phyloP scores from a whole-genome alignment of 2,113 vertebrate genomes.

The Puma concolor region DNA sequence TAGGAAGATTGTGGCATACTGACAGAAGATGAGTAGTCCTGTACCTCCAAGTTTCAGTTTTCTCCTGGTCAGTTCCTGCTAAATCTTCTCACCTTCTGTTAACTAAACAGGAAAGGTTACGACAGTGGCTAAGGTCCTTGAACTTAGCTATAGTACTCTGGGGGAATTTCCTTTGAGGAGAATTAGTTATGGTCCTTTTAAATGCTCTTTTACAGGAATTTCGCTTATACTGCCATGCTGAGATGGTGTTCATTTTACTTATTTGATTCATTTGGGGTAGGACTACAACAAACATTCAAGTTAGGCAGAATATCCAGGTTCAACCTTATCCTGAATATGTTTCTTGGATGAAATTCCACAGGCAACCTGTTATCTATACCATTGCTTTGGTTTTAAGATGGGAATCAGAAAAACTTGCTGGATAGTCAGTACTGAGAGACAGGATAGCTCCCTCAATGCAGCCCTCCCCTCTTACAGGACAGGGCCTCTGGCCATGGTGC shows the following conservation, averaged over 20 bases:
- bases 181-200: not conserved
- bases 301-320: not conserved
- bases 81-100: not conserved
- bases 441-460: constrained; percentile 38
- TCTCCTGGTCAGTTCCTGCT: not conserved
- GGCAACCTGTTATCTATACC: not conserved
- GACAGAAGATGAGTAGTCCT: not conserved
- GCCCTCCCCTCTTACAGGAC: not conserved
- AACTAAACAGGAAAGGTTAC: not conserved
- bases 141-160: not conserved
- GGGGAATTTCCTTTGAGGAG: not conserved
- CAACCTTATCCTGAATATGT: not conserved
- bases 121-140: not conserved
- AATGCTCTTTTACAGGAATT: not conserved
- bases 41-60: not conserved
- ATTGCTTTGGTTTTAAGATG: not conserved
- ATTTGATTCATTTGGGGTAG: not conserved
- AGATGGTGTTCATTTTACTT: not conserved
- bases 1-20: not conserved
- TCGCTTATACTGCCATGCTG: not conserved
- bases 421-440: constrained; percentile 49
- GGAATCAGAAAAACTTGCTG: not conserved
- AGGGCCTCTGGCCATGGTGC: constrained; percentile 60
- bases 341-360: not conserved
- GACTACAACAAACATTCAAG: constrained; percentile 36